Percentiles rank a stretch among this genome's conserved stretches.
These are phyloP conservation scores for Heterochromis multidens DNA, from an alignment of 2,113 vertebrate species.

Conservation along the genomic window DNA sequence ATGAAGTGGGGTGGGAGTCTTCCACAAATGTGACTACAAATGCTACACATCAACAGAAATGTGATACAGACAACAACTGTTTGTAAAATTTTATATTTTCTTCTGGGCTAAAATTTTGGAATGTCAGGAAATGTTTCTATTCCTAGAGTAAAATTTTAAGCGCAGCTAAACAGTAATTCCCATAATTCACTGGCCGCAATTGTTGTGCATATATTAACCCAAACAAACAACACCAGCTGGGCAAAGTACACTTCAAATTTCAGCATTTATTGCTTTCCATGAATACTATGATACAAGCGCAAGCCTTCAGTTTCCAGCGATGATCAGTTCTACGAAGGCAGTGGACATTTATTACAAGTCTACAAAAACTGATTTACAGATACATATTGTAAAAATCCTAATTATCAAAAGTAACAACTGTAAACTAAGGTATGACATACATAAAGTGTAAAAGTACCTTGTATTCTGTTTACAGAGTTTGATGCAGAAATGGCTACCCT, in stretches of 20 bases:
- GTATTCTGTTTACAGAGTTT: not conserved
- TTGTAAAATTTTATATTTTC: not conserved
- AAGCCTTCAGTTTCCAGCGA: conserved; percentile 92
- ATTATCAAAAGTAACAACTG: conserved; percentile 93
- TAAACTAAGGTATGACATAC: conserved; percentile 77
- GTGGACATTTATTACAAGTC: conserved; percentile 91
- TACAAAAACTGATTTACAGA: conserved; percentile 94
- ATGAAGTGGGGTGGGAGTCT: not conserved
- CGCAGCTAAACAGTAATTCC: not conserved
- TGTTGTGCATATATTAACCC: not conserved
- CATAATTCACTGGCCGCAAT: not conserved
- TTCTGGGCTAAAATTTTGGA: not conserved
- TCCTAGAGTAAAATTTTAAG: not conserved
- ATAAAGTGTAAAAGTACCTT: conserved; percentile 48
- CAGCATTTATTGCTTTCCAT: conserved; percentile 98
- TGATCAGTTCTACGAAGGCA: conserved; percentile 90
- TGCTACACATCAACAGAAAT: not conserved
- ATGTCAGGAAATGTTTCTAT: not conserved
- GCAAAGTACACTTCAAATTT: conserved; percentile 77
- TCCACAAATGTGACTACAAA: too few species aligned
- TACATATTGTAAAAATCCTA: conserved; percentile 87
- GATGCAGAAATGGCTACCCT: conserved; percentile 1
- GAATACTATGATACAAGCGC: conserved; percentile 95
- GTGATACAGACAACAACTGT: not conserved
- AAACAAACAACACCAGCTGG: conserved; percentile 15